These are phyloP conservation scores for Scalopus aquaticus DNA, from an alignment of 2,113 vertebrate species.

Conservation along the genomic window DNA sequence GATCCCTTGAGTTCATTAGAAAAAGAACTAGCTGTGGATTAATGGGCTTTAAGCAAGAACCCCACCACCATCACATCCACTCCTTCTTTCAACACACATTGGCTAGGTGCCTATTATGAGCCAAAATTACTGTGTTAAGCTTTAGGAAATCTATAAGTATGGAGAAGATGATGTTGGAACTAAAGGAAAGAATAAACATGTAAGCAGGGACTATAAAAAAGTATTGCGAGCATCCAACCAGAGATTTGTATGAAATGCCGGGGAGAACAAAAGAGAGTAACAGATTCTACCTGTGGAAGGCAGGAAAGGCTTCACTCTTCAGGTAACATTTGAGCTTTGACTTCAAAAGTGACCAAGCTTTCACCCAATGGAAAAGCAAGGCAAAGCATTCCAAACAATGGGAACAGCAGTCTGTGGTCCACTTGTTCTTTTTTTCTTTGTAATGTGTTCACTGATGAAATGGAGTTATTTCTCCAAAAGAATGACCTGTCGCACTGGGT, in stretches of 20 bases:
- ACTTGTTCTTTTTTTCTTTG: background rate
- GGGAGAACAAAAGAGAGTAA: background rate
- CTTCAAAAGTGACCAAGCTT: background rate
- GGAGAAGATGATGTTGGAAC: background rate
- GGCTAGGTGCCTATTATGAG: background rate
- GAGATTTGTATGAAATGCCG: background rate
- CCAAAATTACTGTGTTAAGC: background rate
- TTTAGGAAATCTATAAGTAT: background rate
- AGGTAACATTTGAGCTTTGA: background rate
- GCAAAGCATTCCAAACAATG: background rate
- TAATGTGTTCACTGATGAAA: constrained; percentile 10
- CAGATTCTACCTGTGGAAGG: background rate
- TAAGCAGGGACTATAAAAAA: background rate
- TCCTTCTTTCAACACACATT: background rate
- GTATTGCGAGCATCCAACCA: background rate
- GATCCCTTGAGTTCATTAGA: background rate
- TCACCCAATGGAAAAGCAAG: background rate
- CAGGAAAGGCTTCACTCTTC: background rate
- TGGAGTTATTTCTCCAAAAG: background rate
- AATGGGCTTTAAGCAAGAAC: background rate
- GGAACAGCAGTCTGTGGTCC: background rate
- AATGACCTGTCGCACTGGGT: background rate
- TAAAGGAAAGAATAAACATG: background rate
- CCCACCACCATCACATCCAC: background rate
- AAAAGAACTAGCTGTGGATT: constrained; percentile 12